Evolutionary conservation across 2,113 vertebrate species (phyloP).

Genomic region (Spheniscus mendiculus): DNA sequence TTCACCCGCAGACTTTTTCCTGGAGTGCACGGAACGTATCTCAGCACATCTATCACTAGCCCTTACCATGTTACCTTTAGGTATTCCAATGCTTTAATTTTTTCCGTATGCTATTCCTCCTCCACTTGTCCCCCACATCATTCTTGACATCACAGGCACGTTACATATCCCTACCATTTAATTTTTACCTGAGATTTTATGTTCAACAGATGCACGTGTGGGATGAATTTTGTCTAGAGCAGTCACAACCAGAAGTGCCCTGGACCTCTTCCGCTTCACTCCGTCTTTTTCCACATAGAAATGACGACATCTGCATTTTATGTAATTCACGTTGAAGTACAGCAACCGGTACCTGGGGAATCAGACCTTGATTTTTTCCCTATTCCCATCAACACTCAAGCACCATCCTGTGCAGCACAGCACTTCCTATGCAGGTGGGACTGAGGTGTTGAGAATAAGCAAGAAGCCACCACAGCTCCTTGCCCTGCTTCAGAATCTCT

Average conservation of each 20-base stretch:
- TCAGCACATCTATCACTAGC: not conserved
- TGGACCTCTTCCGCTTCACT: not conserved
- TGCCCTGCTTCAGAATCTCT: not conserved
- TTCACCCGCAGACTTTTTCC: not conserved
- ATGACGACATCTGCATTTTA: not conserved
- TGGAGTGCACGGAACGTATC: not conserved
- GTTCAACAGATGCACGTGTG: not conserved
- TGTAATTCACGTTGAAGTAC: not conserved
- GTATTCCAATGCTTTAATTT: not conserved
- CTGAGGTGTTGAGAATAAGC: not conserved
- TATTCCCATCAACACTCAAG: not conserved
- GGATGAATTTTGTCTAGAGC: not conserved
- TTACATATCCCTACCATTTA: not conserved
- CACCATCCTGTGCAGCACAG: not conserved
- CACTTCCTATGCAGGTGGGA: not conserved
- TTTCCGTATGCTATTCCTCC: not conserved
- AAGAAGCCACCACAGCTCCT: not conserved
- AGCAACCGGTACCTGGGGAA: accelerated
- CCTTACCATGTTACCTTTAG: not conserved
- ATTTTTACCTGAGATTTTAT: not conserved
- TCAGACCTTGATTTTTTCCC: not conserved
- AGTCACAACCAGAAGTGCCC: not conserved
- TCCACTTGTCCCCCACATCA: not conserved
- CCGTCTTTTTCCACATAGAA: not conserved
- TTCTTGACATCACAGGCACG: not conserved